phyloP scores from a whole-genome alignment of 2,797 vertebrate species.

The Lerista edwardsae region DNA sequence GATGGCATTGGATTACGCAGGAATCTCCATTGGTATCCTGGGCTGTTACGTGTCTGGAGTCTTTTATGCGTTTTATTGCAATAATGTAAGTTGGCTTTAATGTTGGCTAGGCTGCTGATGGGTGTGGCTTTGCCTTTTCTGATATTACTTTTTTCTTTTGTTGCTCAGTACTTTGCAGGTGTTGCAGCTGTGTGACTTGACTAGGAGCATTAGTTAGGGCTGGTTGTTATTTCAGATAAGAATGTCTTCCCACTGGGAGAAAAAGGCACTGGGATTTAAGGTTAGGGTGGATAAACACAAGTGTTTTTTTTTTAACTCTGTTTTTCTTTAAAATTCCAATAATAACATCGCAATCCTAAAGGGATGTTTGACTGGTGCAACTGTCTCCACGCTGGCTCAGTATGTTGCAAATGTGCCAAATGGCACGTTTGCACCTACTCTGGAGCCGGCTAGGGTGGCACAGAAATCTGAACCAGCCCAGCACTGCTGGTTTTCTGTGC shows the following conservation, averaged over 20 bases:
- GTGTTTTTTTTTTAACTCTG: not conserved
- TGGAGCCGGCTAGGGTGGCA: too few relatives aligned
- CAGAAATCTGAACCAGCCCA: too few relatives aligned
- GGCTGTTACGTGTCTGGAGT: conserved; percentile 97
- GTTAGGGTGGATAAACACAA: not conserved
- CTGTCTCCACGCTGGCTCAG: too few relatives aligned
- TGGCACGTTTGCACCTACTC: too few relatives aligned
- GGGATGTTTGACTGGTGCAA: too few relatives aligned
- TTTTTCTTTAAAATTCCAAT: not conserved
- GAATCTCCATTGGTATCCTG: conserved; percentile 92
- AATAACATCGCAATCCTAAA: not conserved
- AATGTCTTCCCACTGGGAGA: not conserved
- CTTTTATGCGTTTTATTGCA: conserved; percentile 97
- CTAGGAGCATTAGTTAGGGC: not conserved
- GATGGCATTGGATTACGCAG: conserved; percentile 95
- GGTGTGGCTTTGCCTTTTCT: not conserved
- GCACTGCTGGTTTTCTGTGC: too few relatives aligned
- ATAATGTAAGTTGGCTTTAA: conserved; percentile 83
- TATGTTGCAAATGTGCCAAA: too few relatives aligned
- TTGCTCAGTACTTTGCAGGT: not conserved
- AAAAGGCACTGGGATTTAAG: not conserved
- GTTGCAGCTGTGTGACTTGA: not conserved
- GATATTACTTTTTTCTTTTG: not conserved
- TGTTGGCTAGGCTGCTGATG: not conserved
- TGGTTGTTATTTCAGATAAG: not conserved